Evolutionary conservation across 2,113 vertebrate species (phyloP).

Genomic region (Oceanodroma tethys): DNA sequence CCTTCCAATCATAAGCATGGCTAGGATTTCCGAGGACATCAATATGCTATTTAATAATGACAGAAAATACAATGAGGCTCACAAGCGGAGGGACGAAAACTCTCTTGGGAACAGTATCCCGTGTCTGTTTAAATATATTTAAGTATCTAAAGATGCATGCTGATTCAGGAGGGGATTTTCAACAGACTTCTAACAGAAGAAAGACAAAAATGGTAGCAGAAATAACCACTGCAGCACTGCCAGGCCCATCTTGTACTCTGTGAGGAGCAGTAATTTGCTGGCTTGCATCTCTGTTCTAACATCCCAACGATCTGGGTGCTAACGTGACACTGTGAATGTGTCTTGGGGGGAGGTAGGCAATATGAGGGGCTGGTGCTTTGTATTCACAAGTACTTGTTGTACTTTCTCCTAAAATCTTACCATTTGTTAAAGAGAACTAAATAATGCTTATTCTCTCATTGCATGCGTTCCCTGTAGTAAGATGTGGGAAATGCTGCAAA

Average conservation of each 20-base stretch:
- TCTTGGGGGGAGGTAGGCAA: neutral
- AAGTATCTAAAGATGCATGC: neutral
- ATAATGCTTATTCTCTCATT: neutral
- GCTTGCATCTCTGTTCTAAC: neutral
- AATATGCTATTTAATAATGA: neutral
- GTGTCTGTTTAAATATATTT: constrained; percentile 19
- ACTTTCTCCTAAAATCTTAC: neutral
- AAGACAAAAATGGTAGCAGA: neutral
- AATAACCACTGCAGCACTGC: neutral
- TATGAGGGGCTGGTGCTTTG: neutral
- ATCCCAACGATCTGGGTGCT: neutral
- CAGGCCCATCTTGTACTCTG: neutral
- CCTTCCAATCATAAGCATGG: neutral
- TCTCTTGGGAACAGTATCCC: neutral
- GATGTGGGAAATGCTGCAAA: neutral
- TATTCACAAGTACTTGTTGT: neutral
- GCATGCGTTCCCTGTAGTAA: neutral
- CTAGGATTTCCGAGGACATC: neutral
- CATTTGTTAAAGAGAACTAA: neutral
- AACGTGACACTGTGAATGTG: neutral
- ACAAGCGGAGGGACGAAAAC: neutral
- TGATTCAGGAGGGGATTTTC: neutral
- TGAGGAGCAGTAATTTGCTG: neutral
- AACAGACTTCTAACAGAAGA: neutral
- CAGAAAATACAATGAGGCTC: neutral